Evolutionary conservation across 2,888 invertebrate species (phyloP).

Genomic region (Dexiosoma caninum): DNA sequence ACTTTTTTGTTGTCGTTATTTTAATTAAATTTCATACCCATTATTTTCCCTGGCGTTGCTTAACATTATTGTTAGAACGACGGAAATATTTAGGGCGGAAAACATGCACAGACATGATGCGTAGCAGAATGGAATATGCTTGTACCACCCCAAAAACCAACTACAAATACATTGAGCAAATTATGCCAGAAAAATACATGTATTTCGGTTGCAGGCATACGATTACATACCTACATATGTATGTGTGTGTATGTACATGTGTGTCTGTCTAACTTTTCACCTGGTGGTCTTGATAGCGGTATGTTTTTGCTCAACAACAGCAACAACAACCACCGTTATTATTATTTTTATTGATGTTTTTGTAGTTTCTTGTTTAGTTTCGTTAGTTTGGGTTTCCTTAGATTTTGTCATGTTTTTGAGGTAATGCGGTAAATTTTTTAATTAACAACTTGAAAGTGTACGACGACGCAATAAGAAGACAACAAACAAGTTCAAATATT

Average conservation of each 20-base stretch:
- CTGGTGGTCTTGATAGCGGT: slow-evolving; percentile 4
- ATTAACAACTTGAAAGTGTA: slow-evolving; percentile 48
- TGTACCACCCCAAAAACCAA: background rate
- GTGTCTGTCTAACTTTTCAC: background rate
- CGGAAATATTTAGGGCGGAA: slow-evolving; percentile 9
- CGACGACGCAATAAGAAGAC: background rate
- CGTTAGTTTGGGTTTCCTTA: slow-evolving; percentile 2
- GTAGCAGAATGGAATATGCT: background rate
- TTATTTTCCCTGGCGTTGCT: background rate
- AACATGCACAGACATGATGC: background rate
- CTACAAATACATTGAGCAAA: background rate
- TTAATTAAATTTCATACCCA: slow-evolving; percentile 34
- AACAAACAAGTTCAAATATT: background rate
- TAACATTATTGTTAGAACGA: background rate
- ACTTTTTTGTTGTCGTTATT: background rate
- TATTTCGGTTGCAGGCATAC: too few relatives aligned
- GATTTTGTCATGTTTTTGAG: slow-evolving; percentile 51
- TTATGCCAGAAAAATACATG: too few relatives aligned
- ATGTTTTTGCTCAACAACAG: slow-evolving; percentile 2
- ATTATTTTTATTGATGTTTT: slow-evolving; percentile 2
- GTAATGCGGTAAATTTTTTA: slow-evolving; percentile 59
- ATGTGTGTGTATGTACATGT: background rate
- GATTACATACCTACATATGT: background rate
- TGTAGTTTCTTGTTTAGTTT: background rate
- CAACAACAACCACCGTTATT: background rate